Conservation (phyloP, 2,797 vertebrate genomes). For the Sciurus carolinensis region DNA sequence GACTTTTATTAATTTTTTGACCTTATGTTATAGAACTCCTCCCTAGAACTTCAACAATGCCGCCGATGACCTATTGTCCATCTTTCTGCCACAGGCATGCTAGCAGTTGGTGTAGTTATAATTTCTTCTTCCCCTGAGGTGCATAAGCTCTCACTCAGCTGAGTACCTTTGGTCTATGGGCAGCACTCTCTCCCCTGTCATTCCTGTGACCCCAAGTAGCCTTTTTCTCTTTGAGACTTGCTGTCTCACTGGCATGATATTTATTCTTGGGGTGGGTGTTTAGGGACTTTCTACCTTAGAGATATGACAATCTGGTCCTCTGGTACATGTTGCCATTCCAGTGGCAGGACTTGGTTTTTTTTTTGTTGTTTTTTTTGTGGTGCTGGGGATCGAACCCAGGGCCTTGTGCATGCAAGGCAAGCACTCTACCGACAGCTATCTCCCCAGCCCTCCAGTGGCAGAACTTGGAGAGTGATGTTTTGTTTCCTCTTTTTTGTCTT, state of each 20-base stretch:
- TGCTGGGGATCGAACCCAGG: too few relatives aligned
- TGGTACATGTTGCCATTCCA: neutral
- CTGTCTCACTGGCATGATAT: neutral
- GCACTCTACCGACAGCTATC: too few relatives aligned
- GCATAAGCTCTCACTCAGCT: neutral
- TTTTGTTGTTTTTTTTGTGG: neutral
- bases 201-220: neutral
- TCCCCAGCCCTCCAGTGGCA: neutral
- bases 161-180: neutral
- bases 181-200: neutral
- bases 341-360: neutral
- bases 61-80: neutral
- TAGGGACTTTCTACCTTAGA: neutral
- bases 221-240: constrained; percentile 52
- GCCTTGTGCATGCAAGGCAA: too few relatives aligned
- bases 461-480: constrained; percentile 12
- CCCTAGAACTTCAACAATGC: neutral
- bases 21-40: neutral
- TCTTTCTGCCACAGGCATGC: neutral
- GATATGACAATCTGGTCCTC: neutral
- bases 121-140: neutral
- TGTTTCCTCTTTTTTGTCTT: neutral
- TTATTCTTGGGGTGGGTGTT: neutral
- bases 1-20: constrained; percentile 44
- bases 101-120: neutral